Evolutionary conservation across 2,888 invertebrate genomes (phyloP).

Genomic region (Acanthosepion pharaonis): DNA sequence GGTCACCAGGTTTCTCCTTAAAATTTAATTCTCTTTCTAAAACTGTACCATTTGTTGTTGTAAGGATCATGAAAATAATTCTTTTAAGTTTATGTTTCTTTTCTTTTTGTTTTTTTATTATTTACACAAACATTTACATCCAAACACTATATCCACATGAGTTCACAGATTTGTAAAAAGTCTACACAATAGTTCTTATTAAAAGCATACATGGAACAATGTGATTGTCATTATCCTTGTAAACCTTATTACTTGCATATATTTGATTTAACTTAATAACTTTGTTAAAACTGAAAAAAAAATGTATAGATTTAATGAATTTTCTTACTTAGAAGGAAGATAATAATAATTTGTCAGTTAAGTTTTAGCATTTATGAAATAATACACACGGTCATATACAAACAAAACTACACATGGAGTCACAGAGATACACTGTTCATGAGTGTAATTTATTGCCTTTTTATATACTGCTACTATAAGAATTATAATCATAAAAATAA

Average conservation of each 20-base stretch:
- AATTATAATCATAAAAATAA: no score
- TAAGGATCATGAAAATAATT: not conserved
- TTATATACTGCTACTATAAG: not conserved
- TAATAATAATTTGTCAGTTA: not conserved
- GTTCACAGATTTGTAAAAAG: not conserved
- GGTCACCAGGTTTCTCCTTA: not conserved
- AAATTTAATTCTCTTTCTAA: not conserved
- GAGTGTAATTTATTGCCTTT: not conserved
- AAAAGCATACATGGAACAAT: no score
- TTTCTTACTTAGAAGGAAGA: not conserved
- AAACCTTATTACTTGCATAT: no score
- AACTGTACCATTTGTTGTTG: no score
- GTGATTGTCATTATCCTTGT: no score
- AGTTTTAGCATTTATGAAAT: not conserved
- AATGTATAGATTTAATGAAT: no score
- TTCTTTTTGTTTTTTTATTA: not conserved
- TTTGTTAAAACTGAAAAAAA: no score
- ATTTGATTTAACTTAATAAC: no score
- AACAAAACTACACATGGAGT: not conserved
- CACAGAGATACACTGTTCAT: not conserved
- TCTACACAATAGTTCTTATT: no score
- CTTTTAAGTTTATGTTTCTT: not conserved
- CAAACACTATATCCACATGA: not conserved
- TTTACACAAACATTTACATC: not conserved
- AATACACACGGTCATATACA: not conserved